A percentile compares a stretch with the other conserved stretches of the same genome.
These are phyloP conservation scores for zebrafish (Danio rerio) DNA, from an alignment of 2,113 vertebrate species.

Conservation along the genomic window GRCz12tu NC_133199.1:12282501-12283000, in stretches of 20 bases:
- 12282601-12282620: neutral
- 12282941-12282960: neutral
- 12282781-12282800: neutral
- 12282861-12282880: neutral
- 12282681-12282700: constrained; percentile 1
- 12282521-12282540: neutral
- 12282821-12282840: neutral
- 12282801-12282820: constrained; percentile 2
- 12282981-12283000: neutral
- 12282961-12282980: neutral
- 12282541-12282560: neutral
- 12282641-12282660: neutral
- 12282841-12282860: neutral
- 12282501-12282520: neutral
- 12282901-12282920: neutral
- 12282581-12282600: neutral
- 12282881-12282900: neutral
- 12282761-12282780: neutral
- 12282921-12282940: neutral
- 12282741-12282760: neutral
- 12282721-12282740: constrained; percentile 3
- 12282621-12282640: neutral
- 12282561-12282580: neutral
- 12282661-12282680: neutral
- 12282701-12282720: neutral